Base-by-base conservation (phyloP, 2,888 invertebrate genomes). In the Drosophila recens region DNA sequence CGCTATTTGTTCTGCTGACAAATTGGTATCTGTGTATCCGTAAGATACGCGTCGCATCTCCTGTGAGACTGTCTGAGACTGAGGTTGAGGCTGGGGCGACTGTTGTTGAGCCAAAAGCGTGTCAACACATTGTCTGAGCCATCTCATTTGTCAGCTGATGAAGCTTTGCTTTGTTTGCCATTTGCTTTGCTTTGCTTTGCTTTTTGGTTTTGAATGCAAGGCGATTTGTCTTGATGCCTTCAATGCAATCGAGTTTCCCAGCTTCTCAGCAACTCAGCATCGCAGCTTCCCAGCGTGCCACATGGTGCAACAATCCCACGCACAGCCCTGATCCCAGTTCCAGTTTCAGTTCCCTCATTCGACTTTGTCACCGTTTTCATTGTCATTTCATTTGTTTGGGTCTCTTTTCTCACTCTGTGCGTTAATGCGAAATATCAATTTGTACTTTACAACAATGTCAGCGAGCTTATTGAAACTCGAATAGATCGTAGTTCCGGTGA, bases 391-490 rank as follows among this genome's bases (percentile, higher is more conserved):
- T 52, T 52, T 30, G 57, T 45, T 59, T 42, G 27, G 34, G 52
- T 42, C 57, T 46, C 45, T 34, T 46, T 8, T 30, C 54, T 54
- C 23, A 30, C 52, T 45, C 34, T 15, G 45, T 8, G 38, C 81
- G 40, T 82, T 89, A 89, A 83, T 89, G 87, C 89, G 75, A 89
- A 89, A 89, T 89, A 89, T 83, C 79, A 75, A 75, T 89, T 84
- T 87, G 80, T 86, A 82, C 72, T 72, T 72, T 66, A 85, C 76
- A 71, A 52, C 62, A 65, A 69, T 75, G 79, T 70, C 71, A 63
- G 20, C 52, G 46, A 71, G 79, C 82, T 87, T 79, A 89, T 89
- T 87, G 85, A 73, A 79, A 72, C 67, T 82, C 77, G 56, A 85
- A 89, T 82, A 84, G 67, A 84, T 81, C 74, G 82, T 74, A 84